These are phyloP conservation scores for Brienomyrus longianalis DNA, from an alignment of 2,113 vertebrate genomes.

Conservation along the genomic window DNA sequence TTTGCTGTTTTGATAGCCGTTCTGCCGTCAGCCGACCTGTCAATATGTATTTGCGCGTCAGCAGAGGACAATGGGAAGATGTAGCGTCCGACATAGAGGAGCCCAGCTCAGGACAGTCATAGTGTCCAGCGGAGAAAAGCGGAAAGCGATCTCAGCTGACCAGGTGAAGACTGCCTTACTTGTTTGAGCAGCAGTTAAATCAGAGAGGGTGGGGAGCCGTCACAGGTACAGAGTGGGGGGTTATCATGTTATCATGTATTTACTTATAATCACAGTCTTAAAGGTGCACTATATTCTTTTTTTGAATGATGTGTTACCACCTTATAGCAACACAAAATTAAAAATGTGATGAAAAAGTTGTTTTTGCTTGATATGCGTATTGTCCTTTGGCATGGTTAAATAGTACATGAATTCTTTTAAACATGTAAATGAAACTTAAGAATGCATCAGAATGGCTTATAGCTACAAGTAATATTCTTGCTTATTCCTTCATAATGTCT, in stretches of 20 bases:
- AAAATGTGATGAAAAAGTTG: background rate
- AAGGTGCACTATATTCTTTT: background rate
- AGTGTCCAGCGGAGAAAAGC: background rate
- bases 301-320: background rate
- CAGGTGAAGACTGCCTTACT: background rate
- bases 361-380: background rate
- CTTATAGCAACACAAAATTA: background rate
- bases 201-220: background rate
- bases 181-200: background rate
- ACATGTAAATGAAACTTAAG: background rate
- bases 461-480: background rate
- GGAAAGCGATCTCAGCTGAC: background rate
- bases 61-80: background rate
- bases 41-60: background rate
- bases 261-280: background rate
- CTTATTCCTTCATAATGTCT: background rate
- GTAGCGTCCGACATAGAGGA: background rate
- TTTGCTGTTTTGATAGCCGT: background rate
- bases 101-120: background rate
- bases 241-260: background rate
- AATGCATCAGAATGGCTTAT: background rate
- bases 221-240: background rate
- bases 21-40: background rate
- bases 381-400: background rate
- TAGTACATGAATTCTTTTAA: background rate